These are phyloP conservation scores for Microctenopoma stevenorrisi DNA, from an alignment of 2,797 vertebrate species.

Conservation along the genomic window DNA sequence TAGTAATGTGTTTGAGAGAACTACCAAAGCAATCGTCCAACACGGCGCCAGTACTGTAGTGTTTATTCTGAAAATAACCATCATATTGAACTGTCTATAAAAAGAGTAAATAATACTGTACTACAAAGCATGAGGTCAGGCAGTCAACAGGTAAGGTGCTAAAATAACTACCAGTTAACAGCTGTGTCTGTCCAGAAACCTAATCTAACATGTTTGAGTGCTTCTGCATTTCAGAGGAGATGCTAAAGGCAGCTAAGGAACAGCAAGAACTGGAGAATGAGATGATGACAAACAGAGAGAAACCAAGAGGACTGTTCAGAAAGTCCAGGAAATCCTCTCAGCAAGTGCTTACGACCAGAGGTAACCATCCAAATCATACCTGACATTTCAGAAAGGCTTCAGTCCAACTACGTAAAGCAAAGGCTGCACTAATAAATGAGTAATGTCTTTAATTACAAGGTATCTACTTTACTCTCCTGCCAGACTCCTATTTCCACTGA, in stretches of 20 bases:
- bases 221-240: conserved; percentile 85
- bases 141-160: conserved; percentile 41
- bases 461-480: not conserved
- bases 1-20: not conserved
- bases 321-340: conserved; percentile 86
- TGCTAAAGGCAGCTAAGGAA: conserved; percentile 89
- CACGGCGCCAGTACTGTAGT: not conserved
- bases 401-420: not conserved
- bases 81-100: not conserved
- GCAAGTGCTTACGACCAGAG: conserved; percentile 83
- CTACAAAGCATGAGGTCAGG: conserved; percentile 27
- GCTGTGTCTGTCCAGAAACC: conserved; percentile 1
- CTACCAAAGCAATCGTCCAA: not conserved
- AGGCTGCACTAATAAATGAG: not conserved
- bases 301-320: conserved; percentile 84
- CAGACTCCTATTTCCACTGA: conserved; percentile 8
- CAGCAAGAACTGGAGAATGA: conserved; percentile 88
- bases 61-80: conserved; percentile 10
- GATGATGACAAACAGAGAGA: conserved; percentile 82
- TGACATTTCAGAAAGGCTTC: not conserved
- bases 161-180: conserved; percentile 22
- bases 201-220: not conserved
- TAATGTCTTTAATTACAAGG: conserved; percentile 5
- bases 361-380: conserved; percentile 69
- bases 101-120: conserved; percentile 46